Conservation (phyloP, 2,888 invertebrate species). For the Anoplius nigerrimus region DNA sequence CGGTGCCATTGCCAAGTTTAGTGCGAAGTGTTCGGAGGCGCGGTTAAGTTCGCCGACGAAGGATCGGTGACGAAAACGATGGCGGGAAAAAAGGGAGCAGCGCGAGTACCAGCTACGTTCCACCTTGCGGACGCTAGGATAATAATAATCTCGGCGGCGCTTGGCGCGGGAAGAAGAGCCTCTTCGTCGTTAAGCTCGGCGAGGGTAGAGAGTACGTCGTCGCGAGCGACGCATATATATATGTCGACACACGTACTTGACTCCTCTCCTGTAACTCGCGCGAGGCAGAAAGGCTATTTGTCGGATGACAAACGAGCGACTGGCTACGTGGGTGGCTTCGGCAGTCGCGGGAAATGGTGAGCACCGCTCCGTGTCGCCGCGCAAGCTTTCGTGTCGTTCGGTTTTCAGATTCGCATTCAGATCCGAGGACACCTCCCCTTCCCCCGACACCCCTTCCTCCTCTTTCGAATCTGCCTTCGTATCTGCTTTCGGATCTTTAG, state of each 20-base stretch:
- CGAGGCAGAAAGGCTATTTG: slow-evolving; percentile 70
- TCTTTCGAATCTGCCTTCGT: no score
- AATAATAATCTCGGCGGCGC: slow-evolving; percentile 54
- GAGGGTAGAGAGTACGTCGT: slow-evolving; percentile 14
- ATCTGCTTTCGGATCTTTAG: no score
- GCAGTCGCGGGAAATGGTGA: slow-evolving; percentile 73
- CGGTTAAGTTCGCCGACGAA: slow-evolving; percentile 48
- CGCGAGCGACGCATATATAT: slow-evolving; percentile 35
- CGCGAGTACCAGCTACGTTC: neutral
- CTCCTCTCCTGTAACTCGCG: slow-evolving; percentile 49
- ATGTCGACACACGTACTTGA: slow-evolving; percentile 57
- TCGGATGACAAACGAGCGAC: slow-evolving; percentile 75
- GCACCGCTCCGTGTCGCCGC: slow-evolving; percentile 73
- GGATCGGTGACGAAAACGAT: slow-evolving; percentile 41
- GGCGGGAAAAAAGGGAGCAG: slow-evolving; percentile 9
- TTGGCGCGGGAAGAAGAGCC: slow-evolving; percentile 27
- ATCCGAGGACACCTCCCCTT: no score
- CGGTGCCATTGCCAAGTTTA: no score
- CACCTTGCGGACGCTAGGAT: slow-evolving; percentile 45
- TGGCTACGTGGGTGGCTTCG: slow-evolving; percentile 74
- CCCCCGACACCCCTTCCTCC: no score
- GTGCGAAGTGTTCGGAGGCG: slow-evolving; percentile 48
- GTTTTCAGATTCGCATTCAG: slow-evolving; percentile 32
- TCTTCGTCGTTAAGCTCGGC: neutral
- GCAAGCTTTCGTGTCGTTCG: slow-evolving; percentile 45